phyloP scores from a whole-genome alignment of 2,797 vertebrate genomes.

The Scolopax bukidnonensis region DNA sequence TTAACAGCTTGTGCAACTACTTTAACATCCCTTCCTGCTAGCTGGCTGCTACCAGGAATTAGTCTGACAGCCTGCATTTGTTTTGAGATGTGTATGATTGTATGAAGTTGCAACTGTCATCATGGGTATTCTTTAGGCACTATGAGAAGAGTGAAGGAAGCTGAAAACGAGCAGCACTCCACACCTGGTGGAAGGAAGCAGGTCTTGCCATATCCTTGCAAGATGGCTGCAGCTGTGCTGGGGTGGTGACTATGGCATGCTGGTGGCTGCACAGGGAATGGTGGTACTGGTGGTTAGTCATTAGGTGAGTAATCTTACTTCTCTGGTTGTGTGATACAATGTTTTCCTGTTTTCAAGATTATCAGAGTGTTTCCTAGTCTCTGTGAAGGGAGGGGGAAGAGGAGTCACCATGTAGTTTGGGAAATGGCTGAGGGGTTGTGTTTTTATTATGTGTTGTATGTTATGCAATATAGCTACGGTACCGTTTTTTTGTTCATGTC shows the following conservation, averaged over 20 bases:
- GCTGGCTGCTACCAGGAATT: neutral
- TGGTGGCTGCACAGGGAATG: rapidly evolving
- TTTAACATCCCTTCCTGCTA: neutral
- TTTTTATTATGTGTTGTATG: neutral
- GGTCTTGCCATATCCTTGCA: neutral
- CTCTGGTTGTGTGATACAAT: neutral
- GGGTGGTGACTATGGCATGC: rapidly evolving
- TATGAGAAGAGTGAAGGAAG: neutral
- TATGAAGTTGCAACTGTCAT: neutral
- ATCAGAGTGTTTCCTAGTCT: neutral
- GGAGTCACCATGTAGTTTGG: too few species aligned
- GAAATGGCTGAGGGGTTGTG: neutral
- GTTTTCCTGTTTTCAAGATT: neutral
- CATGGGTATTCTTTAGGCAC: neutral
- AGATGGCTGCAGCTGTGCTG: neutral
- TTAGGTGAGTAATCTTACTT: neutral
- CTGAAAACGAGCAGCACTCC: rapidly evolving
- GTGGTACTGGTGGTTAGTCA: too few species aligned
- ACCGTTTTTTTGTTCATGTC: neutral
- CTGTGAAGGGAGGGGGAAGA: neutral
- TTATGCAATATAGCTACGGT: neutral
- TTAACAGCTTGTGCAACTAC: neutral
- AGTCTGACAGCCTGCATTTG: neutral
- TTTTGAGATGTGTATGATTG: neutral
- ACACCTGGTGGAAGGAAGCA: neutral